Evolutionary conservation across 2,888 invertebrate genomes (phyloP).

Genomic region (Sphecodes monilicornis): DNA sequence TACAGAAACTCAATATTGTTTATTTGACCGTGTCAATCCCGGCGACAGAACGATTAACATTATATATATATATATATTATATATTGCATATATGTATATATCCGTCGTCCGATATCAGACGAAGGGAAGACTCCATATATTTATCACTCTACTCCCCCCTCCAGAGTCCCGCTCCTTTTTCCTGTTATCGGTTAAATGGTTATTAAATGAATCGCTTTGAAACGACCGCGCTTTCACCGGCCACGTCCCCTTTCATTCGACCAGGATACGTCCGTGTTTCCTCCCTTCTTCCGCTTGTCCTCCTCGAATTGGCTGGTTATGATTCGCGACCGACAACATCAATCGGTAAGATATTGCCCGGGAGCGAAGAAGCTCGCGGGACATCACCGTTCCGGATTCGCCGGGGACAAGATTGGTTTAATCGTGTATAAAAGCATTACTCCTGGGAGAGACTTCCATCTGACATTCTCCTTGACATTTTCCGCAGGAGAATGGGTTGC

Average conservation of each 20-base stretch:
- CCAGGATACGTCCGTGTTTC: background rate
- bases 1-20: too few relatives aligned
- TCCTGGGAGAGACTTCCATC: slow-evolving; percentile 26
- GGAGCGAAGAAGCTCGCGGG: background rate
- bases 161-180: slow-evolving; percentile 25
- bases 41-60: too few relatives aligned
- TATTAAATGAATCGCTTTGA: slow-evolving; percentile 58
- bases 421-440: slow-evolving; percentile 11
- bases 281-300: background rate
- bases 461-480: slow-evolving; percentile 22
- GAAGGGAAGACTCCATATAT: slow-evolving; percentile 49
- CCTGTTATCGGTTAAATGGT: slow-evolving; percentile 60
- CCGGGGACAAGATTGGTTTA: slow-evolving; percentile 10
- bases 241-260: background rate
- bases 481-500: slow-evolving; percentile 20
- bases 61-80: too few relatives aligned
- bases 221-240: slow-evolving; percentile 35
- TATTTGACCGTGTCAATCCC: too few relatives aligned
- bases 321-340: background rate
- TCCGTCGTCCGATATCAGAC: slow-evolving; percentile 54
- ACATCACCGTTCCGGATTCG: background rate
- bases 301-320: background rate
- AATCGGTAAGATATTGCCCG: background rate
- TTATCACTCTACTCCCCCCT: slow-evolving; percentile 43
- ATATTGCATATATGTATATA: too few relatives aligned